Conservation (phyloP, 2,888 invertebrate species). For the Quadriops clusia region DNA sequence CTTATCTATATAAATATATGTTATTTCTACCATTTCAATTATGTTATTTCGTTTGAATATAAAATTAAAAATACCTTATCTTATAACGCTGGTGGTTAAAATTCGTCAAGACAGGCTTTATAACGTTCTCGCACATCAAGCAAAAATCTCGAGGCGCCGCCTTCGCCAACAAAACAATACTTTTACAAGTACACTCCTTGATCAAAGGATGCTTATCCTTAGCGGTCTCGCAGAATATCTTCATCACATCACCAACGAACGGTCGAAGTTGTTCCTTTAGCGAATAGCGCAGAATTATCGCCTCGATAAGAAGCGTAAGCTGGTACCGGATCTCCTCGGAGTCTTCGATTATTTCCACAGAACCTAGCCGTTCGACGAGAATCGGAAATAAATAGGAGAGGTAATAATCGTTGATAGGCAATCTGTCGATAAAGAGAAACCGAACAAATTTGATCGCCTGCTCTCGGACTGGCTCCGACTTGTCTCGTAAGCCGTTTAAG, state of each 20-base stretch:
- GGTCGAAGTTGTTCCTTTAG: constrained; percentile 46
- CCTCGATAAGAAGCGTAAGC: constrained; percentile 52
- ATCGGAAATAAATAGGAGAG: constrained; percentile 65
- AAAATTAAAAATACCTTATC: constrained; percentile 41
- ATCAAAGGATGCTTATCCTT: constrained; percentile 71
- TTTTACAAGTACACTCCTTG: constrained; percentile 64
- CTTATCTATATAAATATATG: constrained; percentile 26
- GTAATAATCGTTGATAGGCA: constrained; percentile 59
- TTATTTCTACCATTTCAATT: neutral
- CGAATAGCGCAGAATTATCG: constrained; percentile 53
- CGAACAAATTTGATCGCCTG: constrained; percentile 43
- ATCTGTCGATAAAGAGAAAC: constrained; percentile 40
- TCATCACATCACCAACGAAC: constrained; percentile 64
- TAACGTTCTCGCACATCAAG: constrained; percentile 57
- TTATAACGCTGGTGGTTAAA: constrained; percentile 74
- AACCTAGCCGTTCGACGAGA: constrained; percentile 64
- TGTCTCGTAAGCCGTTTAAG: constrained; percentile 42
- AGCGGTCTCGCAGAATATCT: constrained; percentile 58
- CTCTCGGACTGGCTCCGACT: constrained; percentile 53
- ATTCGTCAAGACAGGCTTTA: constrained; percentile 60
- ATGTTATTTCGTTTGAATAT: neutral
- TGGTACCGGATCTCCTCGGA: constrained; percentile 75
- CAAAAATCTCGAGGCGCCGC: constrained; percentile 60
- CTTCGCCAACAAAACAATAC: constrained; percentile 53
- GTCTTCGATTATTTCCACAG: constrained; percentile 55